These are phyloP conservation scores for Sebastes flavidus DNA, from an alignment of 2,797 vertebrate genomes.

Conservation along the genomic window DNA sequence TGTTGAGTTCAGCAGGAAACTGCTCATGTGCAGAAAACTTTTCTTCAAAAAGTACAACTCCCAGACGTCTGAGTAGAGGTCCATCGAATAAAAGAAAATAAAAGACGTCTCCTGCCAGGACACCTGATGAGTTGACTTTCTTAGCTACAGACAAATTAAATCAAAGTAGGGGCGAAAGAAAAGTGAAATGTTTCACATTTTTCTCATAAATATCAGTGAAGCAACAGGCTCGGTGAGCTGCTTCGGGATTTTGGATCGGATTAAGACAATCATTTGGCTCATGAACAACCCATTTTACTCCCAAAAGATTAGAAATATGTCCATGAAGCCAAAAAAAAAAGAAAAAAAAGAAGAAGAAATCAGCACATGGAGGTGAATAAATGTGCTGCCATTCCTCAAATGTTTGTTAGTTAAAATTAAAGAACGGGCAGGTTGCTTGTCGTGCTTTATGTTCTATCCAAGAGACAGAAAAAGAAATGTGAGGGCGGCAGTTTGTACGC, in stretches of 20 bases:
- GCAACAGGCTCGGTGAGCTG: not conserved
- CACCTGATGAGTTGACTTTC: not conserved
- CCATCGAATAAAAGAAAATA: not conserved
- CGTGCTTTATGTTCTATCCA: constrained; percentile 11
- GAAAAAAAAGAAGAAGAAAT: not conserved
- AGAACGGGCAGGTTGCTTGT: constrained; percentile 1
- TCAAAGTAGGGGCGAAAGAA: not conserved
- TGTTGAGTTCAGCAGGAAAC: not conserved
- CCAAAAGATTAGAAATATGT: not conserved
- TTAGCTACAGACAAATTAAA: not conserved
- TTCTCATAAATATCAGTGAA: not conserved
- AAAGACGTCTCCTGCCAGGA: not conserved
- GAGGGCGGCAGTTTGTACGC: constrained; percentile 23
- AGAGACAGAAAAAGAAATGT: constrained; percentile 40
- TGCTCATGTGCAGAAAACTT: not conserved
- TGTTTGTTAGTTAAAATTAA: constrained; percentile 24
- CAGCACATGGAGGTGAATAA: not conserved
- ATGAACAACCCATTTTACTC: not conserved
- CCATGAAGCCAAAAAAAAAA: not conserved
- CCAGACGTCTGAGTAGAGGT: not conserved
- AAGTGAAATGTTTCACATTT: not conserved
- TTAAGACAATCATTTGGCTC: not conserved
- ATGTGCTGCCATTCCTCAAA: not conserved
- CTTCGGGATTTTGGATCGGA: not conserved
- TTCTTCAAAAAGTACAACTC: not conserved